Percentiles rank a stretch among this genome's conserved stretches.
phyloP scores from a whole-genome alignment of 2,113 vertebrate genomes.

The Helogale parvula region DNA sequence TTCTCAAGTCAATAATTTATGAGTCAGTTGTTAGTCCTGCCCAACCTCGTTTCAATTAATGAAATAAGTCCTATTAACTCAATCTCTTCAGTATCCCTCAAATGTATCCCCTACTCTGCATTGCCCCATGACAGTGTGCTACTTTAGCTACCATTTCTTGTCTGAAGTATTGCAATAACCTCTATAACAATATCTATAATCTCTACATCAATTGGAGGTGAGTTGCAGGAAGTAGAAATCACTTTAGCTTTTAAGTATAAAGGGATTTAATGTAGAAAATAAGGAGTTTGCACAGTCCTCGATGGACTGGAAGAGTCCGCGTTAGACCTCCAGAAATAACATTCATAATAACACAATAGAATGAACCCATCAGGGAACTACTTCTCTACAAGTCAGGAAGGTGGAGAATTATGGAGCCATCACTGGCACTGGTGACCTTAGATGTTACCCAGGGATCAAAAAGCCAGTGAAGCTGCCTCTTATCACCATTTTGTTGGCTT shows the following conservation, averaged over 20 bases:
- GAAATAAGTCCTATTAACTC: background rate
- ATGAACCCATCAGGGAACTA: too few relatives aligned
- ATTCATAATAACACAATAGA: background rate
- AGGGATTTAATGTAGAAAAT: background rate
- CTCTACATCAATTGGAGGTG: background rate
- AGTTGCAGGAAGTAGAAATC: background rate
- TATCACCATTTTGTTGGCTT: too few relatives aligned
- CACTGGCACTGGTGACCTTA: background rate
- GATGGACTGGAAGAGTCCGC: background rate
- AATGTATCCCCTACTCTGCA: background rate
- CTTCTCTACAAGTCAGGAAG: background rate
- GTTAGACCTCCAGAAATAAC: background rate
- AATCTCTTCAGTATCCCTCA: background rate
- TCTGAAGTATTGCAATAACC: background rate
- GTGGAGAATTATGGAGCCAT: background rate
- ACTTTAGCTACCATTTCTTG: background rate
- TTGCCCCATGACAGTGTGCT: background rate
- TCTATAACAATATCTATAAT: background rate
- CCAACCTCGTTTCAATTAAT: background rate
- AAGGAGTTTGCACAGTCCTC: background rate
- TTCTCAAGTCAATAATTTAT: slow-evolving; percentile 43
- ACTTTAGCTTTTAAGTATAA: background rate
- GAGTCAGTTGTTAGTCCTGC: slow-evolving; percentile 27
- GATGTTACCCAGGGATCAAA: background rate
- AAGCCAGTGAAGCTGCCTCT: background rate